phyloP scores from a whole-genome alignment of 2,888 invertebrate species.

The Clistopyga incitator region DNA sequence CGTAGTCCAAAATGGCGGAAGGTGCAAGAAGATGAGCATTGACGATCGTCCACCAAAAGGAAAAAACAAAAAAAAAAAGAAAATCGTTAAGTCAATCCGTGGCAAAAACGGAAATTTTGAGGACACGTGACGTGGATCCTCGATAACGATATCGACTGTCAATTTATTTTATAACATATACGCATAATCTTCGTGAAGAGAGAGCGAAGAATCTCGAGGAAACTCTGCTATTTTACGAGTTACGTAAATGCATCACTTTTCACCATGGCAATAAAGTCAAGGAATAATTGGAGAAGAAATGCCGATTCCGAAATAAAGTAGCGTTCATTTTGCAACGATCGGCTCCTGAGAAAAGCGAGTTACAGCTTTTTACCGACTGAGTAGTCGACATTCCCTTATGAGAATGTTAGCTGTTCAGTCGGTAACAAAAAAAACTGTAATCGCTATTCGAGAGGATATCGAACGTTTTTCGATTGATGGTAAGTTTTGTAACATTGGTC shows the following conservation, averaged over 20 bases:
- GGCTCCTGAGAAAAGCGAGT: no score
- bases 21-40: conserved; percentile 3
- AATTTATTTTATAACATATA: conserved; percentile 58
- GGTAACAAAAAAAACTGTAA: no score
- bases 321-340: no score
- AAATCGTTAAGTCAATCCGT: no score
- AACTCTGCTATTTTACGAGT: conserved; percentile 24
- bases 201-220: conserved; percentile 23
- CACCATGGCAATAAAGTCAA: neutral
- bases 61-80: neutral
- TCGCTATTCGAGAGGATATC: no score
- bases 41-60: neutral
- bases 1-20: conserved; percentile 75
- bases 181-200: conserved; percentile 12
- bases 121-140: neutral
- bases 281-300: neutral
- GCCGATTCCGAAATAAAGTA: no score
- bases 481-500: no score
- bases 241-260: conserved; percentile 16
- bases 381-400: no score
- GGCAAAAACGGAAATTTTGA: conserved; percentile 1
- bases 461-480: no score
- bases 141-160: conserved; percentile 41
- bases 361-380: no score
- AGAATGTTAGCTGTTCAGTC: no score